phyloP scores from a whole-genome alignment of 1,140 invertebrate genomes.

The Cherax quadricarinatus region DNA sequence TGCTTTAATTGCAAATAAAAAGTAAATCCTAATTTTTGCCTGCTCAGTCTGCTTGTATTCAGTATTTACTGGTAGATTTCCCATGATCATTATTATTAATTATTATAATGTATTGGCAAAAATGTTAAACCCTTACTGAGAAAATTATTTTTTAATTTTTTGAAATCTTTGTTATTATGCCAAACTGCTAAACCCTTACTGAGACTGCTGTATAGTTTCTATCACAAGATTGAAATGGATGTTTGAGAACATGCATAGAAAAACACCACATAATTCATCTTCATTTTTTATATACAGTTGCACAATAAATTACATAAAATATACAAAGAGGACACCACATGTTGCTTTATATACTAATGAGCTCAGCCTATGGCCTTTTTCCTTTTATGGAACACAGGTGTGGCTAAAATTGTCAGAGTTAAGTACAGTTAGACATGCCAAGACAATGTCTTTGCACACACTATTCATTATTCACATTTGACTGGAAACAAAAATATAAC shows the following conservation, averaged over 20 bases:
- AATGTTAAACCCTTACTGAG: too few species aligned
- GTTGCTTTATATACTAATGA: slow-evolving; percentile 62
- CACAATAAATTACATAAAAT: slow-evolving; percentile 71
- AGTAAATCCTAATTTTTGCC: too few species aligned
- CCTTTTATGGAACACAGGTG: slow-evolving; percentile 64
- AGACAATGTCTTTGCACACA: slow-evolving; percentile 30
- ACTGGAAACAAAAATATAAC: slow-evolving; percentile 13
- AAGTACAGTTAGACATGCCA: slow-evolving; percentile 51
- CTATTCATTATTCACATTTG: slow-evolving; percentile 40
- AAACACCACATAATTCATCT: neutral
- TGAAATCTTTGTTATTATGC: too few species aligned
- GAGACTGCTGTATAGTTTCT: too few species aligned
- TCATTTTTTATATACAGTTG: slow-evolving; percentile 61
- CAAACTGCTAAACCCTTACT: too few species aligned
- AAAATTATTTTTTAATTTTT: too few species aligned
- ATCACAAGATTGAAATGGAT: too few species aligned
- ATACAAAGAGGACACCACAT: slow-evolving; percentile 70
- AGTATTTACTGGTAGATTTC: too few species aligned
- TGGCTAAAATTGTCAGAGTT: slow-evolving; percentile 55
- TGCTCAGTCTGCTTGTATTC: too few species aligned
- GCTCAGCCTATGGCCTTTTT: slow-evolving; percentile 67
- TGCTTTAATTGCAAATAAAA: too few species aligned
- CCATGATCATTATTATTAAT: too few species aligned
- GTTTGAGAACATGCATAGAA: neutral
- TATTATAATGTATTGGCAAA: too few species aligned